Evolutionary conservation across 37 sponge, comb jelly and placozoan genomes (phyloP).

Genomic region (Ephydatia muelleri): DNA sequence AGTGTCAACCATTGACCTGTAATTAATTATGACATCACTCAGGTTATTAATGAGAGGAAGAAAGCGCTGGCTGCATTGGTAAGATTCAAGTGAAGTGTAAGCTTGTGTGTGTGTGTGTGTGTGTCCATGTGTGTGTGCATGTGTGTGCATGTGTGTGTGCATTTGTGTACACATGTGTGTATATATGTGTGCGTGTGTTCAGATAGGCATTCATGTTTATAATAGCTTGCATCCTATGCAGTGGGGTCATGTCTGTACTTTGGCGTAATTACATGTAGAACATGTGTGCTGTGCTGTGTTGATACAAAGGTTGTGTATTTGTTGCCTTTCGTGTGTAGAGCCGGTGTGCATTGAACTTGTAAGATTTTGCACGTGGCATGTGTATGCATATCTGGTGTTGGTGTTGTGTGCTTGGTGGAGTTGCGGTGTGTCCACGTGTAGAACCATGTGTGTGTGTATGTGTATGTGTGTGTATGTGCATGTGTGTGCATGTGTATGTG

Average conservation of each 20-base stretch:
- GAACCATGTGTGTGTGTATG: slow-evolving; percentile 4
- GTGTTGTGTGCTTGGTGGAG: too few relatives aligned
- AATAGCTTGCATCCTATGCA: too few relatives aligned
- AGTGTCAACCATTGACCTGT: too few relatives aligned
- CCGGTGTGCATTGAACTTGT: background rate
- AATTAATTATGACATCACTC: background rate
- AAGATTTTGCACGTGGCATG: too few relatives aligned
- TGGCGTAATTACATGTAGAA: too few relatives aligned
- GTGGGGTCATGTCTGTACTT: too few relatives aligned
- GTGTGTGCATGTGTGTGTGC: background rate
- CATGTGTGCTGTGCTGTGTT: too few relatives aligned
- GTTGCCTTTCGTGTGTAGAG: background rate
- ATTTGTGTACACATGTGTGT: background rate
- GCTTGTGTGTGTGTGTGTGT: background rate
- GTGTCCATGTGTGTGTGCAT: background rate
- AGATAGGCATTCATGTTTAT: too few relatives aligned
- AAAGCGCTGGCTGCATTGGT: background rate
- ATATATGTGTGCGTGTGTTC: background rate
- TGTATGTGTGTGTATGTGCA: background rate
- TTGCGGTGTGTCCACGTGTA: slow-evolving; percentile 14
- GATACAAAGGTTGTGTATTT: too few relatives aligned
- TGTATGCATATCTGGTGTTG: background rate
- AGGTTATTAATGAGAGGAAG: slow-evolving; percentile 23
- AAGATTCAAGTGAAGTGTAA: background rate
- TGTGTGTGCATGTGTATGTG: background rate